Evolutionary conservation across 2,797 vertebrate species (phyloP).

Genomic region (Onychomys torridus): DNA sequence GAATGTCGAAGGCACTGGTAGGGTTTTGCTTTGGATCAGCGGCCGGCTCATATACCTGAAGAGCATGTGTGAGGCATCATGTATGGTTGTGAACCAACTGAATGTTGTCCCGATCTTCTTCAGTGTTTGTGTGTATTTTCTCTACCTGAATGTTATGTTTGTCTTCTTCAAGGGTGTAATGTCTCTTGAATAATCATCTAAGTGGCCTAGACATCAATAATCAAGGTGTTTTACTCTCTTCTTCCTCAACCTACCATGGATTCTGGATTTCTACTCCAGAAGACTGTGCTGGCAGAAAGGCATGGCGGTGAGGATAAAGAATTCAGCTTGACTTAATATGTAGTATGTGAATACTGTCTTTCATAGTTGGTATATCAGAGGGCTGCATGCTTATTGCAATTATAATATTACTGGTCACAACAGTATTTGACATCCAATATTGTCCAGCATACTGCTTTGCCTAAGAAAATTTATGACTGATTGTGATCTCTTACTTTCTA

Average conservation of each 20-base stretch:
- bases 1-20: neutral
- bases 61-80: neutral
- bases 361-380: neutral
- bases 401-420: neutral
- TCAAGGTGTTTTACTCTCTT: neutral
- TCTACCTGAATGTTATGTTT: constrained; percentile 70
- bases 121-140: constrained; percentile 48
- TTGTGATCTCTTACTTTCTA: neutral
- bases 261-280: neutral
- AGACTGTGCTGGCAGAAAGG: neutral
- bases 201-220: constrained; percentile 16
- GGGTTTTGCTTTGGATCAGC: neutral
- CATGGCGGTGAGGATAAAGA: neutral
- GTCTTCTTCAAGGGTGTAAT: constrained; percentile 76
- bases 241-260: neutral
- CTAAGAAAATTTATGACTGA: neutral
- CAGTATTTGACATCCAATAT: neutral
- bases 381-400: neutral
- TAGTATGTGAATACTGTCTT: neutral
- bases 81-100: constrained; percentile 58
- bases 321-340: neutral
- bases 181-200: constrained; percentile 72
- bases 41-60: neutral
- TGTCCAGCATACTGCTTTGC: neutral
- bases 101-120: constrained; percentile 62